phyloP scores from a whole-genome alignment of 2,113 vertebrate genomes.

The Lonchura striata region DNA sequence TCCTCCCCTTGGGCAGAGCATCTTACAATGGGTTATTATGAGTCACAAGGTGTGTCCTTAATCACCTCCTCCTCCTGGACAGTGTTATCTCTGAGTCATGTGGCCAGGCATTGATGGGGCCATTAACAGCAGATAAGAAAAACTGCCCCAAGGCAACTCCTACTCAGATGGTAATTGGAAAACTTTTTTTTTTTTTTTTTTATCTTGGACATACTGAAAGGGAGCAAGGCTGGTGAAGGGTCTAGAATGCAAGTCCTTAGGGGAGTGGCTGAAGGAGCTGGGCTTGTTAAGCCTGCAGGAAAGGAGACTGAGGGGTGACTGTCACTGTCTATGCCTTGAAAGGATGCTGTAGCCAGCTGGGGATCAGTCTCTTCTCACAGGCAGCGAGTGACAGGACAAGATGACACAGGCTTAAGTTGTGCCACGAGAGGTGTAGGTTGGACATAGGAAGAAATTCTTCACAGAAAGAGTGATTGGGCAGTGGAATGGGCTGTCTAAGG shows the following conservation, averaged over 20 bases:
- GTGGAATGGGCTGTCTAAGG: neutral
- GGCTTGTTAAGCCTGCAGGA: neutral
- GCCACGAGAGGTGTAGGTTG: neutral
- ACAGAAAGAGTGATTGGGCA: neutral
- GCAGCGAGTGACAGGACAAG: neutral
- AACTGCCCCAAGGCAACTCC: too few species aligned
- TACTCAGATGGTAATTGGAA: too few species aligned
- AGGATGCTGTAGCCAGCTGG: neutral
- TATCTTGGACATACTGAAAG: too few species aligned
- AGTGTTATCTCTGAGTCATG: too few species aligned
- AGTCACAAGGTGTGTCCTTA: too few species aligned
- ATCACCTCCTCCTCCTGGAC: too few species aligned
- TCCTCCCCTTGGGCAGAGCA: too few species aligned
- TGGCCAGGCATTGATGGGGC: too few species aligned
- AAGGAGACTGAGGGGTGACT: neutral
- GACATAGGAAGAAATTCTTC: neutral
- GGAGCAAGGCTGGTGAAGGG: neutral
- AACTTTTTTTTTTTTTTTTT: too few species aligned
- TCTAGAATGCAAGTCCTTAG: too few species aligned
- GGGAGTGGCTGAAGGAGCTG: rapidly evolving
- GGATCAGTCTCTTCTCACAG: rapidly evolving
- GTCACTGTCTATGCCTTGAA: neutral
- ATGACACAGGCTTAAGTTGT: neutral
- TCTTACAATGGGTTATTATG: too few species aligned
- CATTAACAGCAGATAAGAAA: too few species aligned